Conservation (phyloP, 2,888 invertebrate species). For the Dynastes tityus region DNA sequence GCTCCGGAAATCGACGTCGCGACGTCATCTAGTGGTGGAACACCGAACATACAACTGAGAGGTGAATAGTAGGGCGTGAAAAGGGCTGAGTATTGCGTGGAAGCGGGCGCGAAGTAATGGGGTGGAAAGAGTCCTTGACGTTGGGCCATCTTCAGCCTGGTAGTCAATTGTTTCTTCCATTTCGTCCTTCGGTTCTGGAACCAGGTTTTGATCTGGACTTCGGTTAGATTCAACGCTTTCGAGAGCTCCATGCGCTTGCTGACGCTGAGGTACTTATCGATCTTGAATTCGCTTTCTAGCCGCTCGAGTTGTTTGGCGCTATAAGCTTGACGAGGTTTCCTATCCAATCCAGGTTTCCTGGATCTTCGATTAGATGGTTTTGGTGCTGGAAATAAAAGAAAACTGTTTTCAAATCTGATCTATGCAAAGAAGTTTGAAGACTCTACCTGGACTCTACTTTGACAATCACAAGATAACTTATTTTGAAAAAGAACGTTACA, state of each 20-base stretch:
- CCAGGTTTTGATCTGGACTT: constrained; percentile 98
- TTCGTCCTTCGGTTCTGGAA: constrained; percentile 96
- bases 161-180: constrained; percentile 97
- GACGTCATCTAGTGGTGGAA: constrained; percentile 71
- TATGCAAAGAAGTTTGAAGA: background rate
- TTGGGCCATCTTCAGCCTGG: constrained; percentile 90
- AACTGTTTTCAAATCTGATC: background rate
- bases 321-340: constrained; percentile 97
- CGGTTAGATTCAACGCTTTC: constrained; percentile 89
- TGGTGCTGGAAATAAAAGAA: constrained; percentile 76
- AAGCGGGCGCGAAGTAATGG: constrained; percentile 77
- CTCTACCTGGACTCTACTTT: too few relatives aligned
- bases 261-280: constrained; percentile 96
- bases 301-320: constrained; percentile 94
- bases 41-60: constrained; percentile 76
- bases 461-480: too few relatives aligned
- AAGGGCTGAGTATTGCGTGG: constrained; percentile 76
- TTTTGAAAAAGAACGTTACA: too few relatives aligned
- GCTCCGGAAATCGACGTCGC: constrained; percentile 46
- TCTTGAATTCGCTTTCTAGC: constrained; percentile 94
- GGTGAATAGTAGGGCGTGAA: constrained; percentile 78
- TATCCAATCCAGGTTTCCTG: constrained; percentile 89
- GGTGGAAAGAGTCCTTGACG: constrained; percentile 85
- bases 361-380: constrained; percentile 86
- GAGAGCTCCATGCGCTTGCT: constrained; percentile 96